These are phyloP conservation scores for Glyphotaelius pellucidus DNA, from an alignment of 2,888 invertebrate genomes.

Conservation along the genomic window DNA sequence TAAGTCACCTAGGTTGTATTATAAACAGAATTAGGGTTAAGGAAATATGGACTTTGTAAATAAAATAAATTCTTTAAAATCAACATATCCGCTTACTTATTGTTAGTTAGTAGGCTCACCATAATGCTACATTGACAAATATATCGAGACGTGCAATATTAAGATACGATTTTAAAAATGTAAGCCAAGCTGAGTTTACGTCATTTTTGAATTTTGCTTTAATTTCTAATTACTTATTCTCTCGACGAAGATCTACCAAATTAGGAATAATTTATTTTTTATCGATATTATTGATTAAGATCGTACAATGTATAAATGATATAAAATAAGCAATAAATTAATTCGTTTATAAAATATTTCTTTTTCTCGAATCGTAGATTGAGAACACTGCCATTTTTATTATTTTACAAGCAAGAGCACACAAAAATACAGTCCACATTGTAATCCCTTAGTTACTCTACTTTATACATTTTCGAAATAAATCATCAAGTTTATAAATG, in stretches of 20 bases:
- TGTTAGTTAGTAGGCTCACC: slow-evolving; percentile 41
- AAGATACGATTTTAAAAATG: slow-evolving; percentile 33
- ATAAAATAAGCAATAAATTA: slow-evolving; percentile 30
- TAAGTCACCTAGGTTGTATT: slow-evolving; percentile 55
- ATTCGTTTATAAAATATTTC: slow-evolving; percentile 3
- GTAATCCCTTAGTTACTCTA: too few species aligned
- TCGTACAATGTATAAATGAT: slow-evolving; percentile 22
- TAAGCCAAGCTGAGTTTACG: slow-evolving; percentile 48
- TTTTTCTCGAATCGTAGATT: slow-evolving; percentile 21
- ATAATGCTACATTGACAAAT: slow-evolving; percentile 39
- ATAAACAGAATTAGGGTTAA: slow-evolving; percentile 48
- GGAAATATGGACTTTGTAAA: slow-evolving; percentile 55
- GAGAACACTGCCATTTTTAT: neutral
- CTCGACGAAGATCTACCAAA: slow-evolving; percentile 6
- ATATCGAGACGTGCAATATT: slow-evolving; percentile 47
- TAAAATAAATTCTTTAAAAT: slow-evolving; percentile 47
- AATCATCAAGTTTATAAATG: too few species aligned
- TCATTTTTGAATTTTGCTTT: slow-evolving; percentile 37
- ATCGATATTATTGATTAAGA: slow-evolving; percentile 37
- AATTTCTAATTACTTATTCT: slow-evolving; percentile 20
- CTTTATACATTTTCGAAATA: too few species aligned
- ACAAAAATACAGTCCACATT: too few species aligned
- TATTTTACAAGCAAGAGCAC: too few species aligned
- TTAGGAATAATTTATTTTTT: slow-evolving; percentile 37
- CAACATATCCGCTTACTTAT: slow-evolving; percentile 44